Percentiles rank a stretch among this genome's conserved stretches.
phyloP scores from a whole-genome alignment of 2,797 vertebrate genomes.

The Cephalopachus bancanus region DNA sequence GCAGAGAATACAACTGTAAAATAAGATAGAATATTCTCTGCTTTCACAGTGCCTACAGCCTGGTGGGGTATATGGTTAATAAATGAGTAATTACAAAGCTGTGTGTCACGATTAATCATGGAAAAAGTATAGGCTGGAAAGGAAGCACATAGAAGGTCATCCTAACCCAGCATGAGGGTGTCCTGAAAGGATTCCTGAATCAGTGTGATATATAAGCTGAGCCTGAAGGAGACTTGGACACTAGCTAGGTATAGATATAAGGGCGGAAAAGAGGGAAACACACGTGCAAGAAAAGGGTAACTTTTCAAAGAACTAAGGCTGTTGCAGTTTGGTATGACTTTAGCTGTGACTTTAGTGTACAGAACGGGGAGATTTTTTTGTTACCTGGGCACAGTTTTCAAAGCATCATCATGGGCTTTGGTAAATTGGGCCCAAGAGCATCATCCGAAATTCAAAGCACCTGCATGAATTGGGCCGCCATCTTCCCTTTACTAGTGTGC shows the following conservation, averaged over 20 bases:
- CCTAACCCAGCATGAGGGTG: rapidly evolving
- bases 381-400: neutral
- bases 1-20: neutral
- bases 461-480: neutral
- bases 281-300: neutral
- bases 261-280: neutral
- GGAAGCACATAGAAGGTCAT: neutral
- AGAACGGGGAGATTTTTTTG: neutral
- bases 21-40: neutral
- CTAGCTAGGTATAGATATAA: neutral
- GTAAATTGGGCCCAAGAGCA: neutral
- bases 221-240: neutral
- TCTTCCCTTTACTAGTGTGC: neutral
- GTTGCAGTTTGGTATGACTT: neutral
- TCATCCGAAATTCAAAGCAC: neutral
- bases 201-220: neutral
- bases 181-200: neutral
- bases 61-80: neutral
- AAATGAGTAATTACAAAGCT: neutral
- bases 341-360: neutral
- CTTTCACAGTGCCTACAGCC: neutral
- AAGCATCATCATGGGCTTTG: neutral
- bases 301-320: neutral
- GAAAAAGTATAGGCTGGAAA: neutral
- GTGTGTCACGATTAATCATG: neutral